Evolutionary conservation across 2,113 vertebrate genomes (phyloP).

Genomic region (Eidolon helvum): DNA sequence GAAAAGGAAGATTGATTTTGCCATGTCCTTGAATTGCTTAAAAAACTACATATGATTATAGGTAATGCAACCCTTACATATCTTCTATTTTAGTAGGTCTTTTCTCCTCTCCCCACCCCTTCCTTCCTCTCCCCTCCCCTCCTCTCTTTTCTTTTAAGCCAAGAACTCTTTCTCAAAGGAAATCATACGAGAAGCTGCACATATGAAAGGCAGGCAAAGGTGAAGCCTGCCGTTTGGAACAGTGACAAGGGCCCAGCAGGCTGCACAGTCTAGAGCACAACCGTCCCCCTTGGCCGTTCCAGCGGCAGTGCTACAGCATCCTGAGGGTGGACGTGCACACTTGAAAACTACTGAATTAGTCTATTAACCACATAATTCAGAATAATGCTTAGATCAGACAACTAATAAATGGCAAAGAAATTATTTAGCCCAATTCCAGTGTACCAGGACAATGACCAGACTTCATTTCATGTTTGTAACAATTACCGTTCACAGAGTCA

Average conservation of each 20-base stretch:
- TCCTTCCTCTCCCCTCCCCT: too few relatives aligned
- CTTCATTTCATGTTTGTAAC: background rate
- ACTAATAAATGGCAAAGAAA: background rate
- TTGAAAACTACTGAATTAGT: background rate
- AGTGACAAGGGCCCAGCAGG: background rate
- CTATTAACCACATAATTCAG: background rate
- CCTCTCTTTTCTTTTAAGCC: background rate
- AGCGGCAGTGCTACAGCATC: background rate
- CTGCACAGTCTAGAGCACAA: too few relatives aligned
- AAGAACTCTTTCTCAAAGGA: slow-evolving; percentile 19
- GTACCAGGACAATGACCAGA: background rate
- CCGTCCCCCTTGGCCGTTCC: background rate
- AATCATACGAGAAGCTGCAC: background rate
- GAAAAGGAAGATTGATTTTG: slow-evolving; percentile 11
- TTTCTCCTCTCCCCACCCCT: too few relatives aligned
- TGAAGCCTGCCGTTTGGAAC: background rate
- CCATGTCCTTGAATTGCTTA: background rate
- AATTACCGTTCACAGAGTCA: background rate
- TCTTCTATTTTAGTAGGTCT: background rate
- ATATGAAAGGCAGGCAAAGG: background rate
- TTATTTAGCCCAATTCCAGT: background rate
- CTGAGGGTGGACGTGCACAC: background rate
- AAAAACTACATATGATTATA: background rate
- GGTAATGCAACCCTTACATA: background rate
- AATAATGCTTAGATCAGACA: background rate